Evolutionary conservation across 2,113 vertebrate genomes (phyloP).

Genomic region (Sinocyclocheilus anophthalmus): DNA sequence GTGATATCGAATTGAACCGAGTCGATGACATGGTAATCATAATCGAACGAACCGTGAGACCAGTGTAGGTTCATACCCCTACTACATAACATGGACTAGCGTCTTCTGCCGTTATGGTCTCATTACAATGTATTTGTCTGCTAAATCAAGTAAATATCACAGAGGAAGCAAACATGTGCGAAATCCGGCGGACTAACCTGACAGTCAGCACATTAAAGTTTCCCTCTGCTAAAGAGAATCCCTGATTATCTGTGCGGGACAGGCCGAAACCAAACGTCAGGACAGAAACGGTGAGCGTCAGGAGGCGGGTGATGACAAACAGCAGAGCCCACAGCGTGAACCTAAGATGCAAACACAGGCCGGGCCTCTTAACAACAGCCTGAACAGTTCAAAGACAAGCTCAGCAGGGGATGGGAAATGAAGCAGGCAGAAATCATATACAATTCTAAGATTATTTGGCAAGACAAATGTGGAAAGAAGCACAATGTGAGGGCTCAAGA

Average conservation of each 20-base stretch:
- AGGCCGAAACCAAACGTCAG: constrained; percentile 84
- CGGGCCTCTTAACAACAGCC: not conserved
- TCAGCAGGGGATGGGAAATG: too few relatives aligned
- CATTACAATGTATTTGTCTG: too few relatives aligned
- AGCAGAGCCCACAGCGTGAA: constrained; percentile 85
- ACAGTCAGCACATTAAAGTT: constrained; percentile 83
- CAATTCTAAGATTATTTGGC: not conserved
- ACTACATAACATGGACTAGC: too few relatives aligned
- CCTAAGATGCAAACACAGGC: constrained; percentile 61
- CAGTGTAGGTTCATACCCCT: too few relatives aligned
- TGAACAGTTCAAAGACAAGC: not conserved
- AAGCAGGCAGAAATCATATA: not conserved
- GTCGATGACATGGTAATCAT: too few relatives aligned
- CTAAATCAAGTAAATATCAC: not conserved
- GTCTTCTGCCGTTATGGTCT: too few relatives aligned
- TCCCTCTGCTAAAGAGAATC: constrained; percentile 78
- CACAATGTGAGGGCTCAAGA: not conserved
- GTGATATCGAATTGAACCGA: too few relatives aligned
- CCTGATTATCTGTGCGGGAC: constrained; percentile 78
- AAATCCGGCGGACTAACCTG: constrained; percentile 62
- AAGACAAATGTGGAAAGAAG: not conserved
- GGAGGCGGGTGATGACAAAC: constrained; percentile 81
- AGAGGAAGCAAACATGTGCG: not conserved
- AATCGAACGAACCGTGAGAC: too few relatives aligned
- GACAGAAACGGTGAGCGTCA: constrained; percentile 84